Evolutionary conservation across 2,888 invertebrate genomes (phyloP).

Genomic region (Taphrorychus bicolor): DNA sequence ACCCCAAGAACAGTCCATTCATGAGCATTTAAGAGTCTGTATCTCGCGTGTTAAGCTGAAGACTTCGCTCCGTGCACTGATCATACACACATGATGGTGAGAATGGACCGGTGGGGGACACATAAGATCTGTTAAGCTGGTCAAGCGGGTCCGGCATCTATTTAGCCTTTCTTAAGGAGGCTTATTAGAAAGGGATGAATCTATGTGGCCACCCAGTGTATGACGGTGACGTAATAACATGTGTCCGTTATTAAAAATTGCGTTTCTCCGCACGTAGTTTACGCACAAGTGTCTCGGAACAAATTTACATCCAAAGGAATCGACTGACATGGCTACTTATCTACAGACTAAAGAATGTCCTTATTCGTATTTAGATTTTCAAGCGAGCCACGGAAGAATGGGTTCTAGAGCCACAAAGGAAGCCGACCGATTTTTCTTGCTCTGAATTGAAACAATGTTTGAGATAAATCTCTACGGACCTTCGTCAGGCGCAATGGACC

Average conservation of each 20-base stretch:
- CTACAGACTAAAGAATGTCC: constrained; percentile 58
- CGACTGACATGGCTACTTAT: constrained; percentile 60
- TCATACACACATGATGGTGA: constrained; percentile 60
- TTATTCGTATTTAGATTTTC: constrained; percentile 60
- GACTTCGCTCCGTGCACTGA: constrained; percentile 61
- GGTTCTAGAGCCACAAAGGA: constrained; percentile 55
- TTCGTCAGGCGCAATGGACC: no score
- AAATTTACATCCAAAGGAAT: constrained; percentile 61
- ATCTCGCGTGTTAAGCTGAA: constrained; percentile 58
- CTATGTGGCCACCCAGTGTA: not conserved
- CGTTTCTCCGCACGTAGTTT: constrained; percentile 39
- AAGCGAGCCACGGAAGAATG: constrained; percentile 58
- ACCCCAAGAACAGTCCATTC: constrained; percentile 24
- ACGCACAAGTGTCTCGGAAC: constrained; percentile 45
- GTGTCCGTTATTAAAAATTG: constrained; percentile 37
- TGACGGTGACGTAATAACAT: not conserved
- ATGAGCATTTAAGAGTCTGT: constrained; percentile 26
- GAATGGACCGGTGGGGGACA: constrained; percentile 59
- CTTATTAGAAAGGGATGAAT: constrained; percentile 22
- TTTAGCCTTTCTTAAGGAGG: constrained; percentile 3
- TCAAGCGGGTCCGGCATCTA: constrained; percentile 38
- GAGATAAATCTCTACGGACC: constrained; percentile 46
- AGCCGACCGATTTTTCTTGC: constrained; percentile 58
- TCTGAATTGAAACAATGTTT: constrained; percentile 58
- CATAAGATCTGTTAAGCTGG: constrained; percentile 35